phyloP scores from a whole-genome alignment of 1,140 invertebrate species.

The Aculops lycopersici region DNA sequence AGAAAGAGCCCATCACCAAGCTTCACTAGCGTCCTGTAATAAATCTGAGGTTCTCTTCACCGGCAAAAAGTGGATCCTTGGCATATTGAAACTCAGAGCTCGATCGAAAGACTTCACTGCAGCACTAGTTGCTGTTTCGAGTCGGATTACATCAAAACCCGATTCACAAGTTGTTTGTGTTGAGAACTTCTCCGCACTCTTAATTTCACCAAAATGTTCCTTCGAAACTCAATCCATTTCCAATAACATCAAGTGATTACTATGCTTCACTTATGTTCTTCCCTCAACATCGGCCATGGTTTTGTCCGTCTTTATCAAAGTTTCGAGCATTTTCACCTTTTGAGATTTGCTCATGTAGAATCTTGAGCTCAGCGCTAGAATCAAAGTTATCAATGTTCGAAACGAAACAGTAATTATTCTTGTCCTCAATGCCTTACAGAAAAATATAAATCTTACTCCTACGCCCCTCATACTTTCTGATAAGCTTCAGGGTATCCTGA shows the following conservation, averaged over 20 bases:
- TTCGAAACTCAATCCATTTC: constrained; percentile 98
- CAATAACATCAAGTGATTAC: constrained; percentile 66
- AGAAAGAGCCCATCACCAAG: constrained; percentile 77
- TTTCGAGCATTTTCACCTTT: constrained; percentile 12
- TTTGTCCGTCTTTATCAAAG: constrained; percentile 99
- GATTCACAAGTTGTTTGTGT: constrained; percentile 98
- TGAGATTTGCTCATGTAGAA: constrained; percentile 44
- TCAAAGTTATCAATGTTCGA: constrained; percentile 98
- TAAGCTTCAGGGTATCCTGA: constrained; percentile 69
- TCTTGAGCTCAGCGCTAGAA: constrained; percentile 70
- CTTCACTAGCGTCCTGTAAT: constrained; percentile 65
- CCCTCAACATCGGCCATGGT: constrained; percentile 97
- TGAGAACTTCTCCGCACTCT: constrained; percentile 27
- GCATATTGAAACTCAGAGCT: constrained; percentile 63
- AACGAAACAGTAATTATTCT: constrained; percentile 70
- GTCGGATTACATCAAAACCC: constrained; percentile 69
- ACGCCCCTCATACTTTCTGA: constrained; percentile 78
- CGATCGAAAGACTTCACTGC: constrained; percentile 92
- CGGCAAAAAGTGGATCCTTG: constrained; percentile 75
- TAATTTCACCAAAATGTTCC: constrained; percentile 29
- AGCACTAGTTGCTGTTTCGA: constrained; percentile 91
- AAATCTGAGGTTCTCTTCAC: constrained; percentile 97
- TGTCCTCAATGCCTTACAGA: constrained; percentile 49
- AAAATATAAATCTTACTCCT: constrained; percentile 80
- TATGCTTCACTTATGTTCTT: constrained; percentile 85